Evolutionary conservation across 2,797 vertebrate species (phyloP), one percentile per base, ranked within the genome.

Genomic region (Poeciliopsis turneri): DNA sequence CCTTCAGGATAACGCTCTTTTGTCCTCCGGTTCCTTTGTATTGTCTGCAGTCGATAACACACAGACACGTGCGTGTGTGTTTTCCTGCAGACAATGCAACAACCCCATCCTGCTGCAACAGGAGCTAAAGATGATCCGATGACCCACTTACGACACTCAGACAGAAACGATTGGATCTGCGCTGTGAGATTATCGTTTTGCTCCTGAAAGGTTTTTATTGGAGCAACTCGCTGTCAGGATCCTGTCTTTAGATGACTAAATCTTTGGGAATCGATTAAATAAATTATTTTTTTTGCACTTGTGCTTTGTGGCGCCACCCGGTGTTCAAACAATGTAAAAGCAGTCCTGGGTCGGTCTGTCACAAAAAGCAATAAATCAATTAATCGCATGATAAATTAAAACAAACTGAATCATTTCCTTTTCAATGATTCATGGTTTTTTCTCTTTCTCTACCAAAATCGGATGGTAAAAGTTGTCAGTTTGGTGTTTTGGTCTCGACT

Each of bases 21-120:
- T 93, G 95, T 96, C 95, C 83, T 95, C 93, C 80, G 84, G 78
- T 43, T 91, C 95, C 91, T 92, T 82, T 90, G 92, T 90, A 93
- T 94, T 94, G 93, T 95, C 92, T 93, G 81, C 55, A 76, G 80
- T 82, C 74, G 92, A 95, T 93, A 94, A 94, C 93, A 94, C 86
- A 81, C 82, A 92, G 87, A 91, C 88, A 89, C 86, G 79, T 85
- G 89, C 74, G 79, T 83, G 74, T 6, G 45, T 10, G 11, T 77
- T 90, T 90, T 86, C 84, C 88, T 82, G 84, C 51, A 91, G 87
- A 92, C 90, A 93, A 92, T 91, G 86, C 89, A 87, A 84, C n/a
- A 49, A 91, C 86, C 68, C 83, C 86, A 90, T 92, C 88, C 91
- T 90, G 88, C 80, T 28, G 1, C 66, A 80, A 69, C 86, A 83